These are phyloP conservation scores for Anableps anableps DNA, from an alignment of 2,797 vertebrate species.

Conservation along the genomic window DNA sequence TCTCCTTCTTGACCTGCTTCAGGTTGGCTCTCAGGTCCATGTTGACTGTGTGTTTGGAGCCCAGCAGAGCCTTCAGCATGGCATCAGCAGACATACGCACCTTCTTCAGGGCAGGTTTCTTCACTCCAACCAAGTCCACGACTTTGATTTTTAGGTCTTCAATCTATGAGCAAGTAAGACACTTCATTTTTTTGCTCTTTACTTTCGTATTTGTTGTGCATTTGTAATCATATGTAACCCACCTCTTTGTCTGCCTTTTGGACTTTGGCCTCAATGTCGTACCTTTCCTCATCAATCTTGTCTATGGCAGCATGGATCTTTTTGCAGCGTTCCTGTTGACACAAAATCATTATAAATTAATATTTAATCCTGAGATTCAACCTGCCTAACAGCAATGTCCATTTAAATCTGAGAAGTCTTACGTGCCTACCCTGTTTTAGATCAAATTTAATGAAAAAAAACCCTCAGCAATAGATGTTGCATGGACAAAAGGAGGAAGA, in stretches of 20 bases:
- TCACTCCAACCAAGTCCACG: slow-evolving; percentile 92
- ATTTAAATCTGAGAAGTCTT: neutral
- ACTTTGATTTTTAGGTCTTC: slow-evolving; percentile 94
- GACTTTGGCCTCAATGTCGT: slow-evolving; percentile 87
- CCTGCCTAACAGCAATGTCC: neutral
- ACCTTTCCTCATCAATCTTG: slow-evolving; percentile 90
- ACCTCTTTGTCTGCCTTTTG: slow-evolving; percentile 91
- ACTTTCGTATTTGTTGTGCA: neutral
- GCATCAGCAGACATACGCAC: slow-evolving; percentile 96
- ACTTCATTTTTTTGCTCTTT: neutral
- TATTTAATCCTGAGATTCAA: neutral
- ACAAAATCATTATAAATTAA: too few relatives aligned
- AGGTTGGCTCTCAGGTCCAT: slow-evolving; percentile 94
- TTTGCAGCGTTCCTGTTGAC: slow-evolving; percentile 83
- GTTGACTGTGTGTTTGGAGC: slow-evolving; percentile 96
- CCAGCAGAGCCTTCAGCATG: slow-evolving; percentile 94
- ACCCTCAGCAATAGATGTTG: neutral
- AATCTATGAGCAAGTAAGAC: slow-evolving; percentile 77
- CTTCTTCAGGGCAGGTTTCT: slow-evolving; percentile 89
- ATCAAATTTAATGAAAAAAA: neutral
- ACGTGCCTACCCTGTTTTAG: neutral
- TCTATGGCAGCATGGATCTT: slow-evolving; percentile 88
- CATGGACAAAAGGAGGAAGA: neutral
- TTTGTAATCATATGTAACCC: slow-evolving; percentile 5
- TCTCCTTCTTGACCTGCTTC: slow-evolving; percentile 98